Evolutionary conservation across 2,113 vertebrate genomes (phyloP), one percentile per base, ranked within the genome.

Genomic region (Desmodus rotundus): DNA sequence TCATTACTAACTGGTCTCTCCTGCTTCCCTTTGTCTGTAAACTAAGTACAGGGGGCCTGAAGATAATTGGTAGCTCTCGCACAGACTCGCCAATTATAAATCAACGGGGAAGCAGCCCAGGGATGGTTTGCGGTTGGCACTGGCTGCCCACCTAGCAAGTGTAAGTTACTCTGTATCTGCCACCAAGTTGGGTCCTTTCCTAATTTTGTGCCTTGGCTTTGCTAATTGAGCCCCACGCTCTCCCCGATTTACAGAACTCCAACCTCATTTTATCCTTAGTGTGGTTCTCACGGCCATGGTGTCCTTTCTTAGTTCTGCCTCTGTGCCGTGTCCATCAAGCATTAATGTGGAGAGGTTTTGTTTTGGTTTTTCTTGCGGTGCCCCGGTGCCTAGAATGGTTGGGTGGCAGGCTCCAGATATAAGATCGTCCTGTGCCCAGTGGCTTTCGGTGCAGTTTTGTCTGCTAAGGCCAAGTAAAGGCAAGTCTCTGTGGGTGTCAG

Each of bases 21-120:
- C 91, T 73, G 93, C 95, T 93, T 97, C 94, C 94, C 96, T 97
- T 96, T 95, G 96, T 97, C 92, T 97, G 95, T 93, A 70, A 88
- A 67, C 89, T 97, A 95, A 97, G 81, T 86, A 95, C 95, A 94
- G 92, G 93, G 91, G 89, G 47, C 96, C 90, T 73, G 31, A 36
- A n/a, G 73, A 84, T 96, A 92, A 97, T 89, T 94, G 95, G 96
- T 80, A 67, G 95, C 86, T 97, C 78, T 41, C 2, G 86, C 96
- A 87, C 95, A 84, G 96, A 84, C 96, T 86, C 41, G 43, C 88
- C 94, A 87, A 83, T 96, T 80, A 84, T 7, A 93, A 91, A 93
- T 88, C 87, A 88, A 47, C 91, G 80, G 95, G 54, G 88, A 88
- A 36, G 94, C 95, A 78, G 86, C 96, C 91, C 86, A 3, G 47